A percentile compares a stretch with the other conserved stretches of the same genome.
Conservation (phyloP, 2,888 invertebrate species). For the Drymonia ruficornis region DNA sequence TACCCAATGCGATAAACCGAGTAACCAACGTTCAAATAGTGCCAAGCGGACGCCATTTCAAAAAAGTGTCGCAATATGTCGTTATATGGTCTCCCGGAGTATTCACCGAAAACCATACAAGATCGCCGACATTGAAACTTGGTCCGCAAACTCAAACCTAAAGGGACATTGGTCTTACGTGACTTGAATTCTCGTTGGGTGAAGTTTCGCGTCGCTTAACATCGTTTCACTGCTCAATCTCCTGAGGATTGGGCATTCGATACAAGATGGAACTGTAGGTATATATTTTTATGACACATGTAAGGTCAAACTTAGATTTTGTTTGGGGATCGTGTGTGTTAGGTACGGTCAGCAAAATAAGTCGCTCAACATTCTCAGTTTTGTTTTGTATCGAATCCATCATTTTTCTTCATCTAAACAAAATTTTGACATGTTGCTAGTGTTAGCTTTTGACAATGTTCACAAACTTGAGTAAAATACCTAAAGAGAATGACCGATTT, state of each 20-base stretch:
- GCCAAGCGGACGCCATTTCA: too few species aligned
- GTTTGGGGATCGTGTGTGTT: constrained; percentile 12
- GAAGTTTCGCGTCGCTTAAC: background rate
- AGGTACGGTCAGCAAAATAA: too few species aligned
- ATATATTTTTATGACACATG: constrained; percentile 3
- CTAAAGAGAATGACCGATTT: too few species aligned
- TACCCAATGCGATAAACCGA: too few species aligned
- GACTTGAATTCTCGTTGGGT: background rate
- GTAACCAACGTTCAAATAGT: too few species aligned
- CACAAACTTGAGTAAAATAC: too few species aligned
- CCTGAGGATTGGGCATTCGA: background rate
- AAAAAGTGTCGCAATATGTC: background rate
- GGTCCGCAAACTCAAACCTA: background rate
- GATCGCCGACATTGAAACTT: background rate
- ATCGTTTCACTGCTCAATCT: background rate
- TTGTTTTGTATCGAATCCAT: too few species aligned
- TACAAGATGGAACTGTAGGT: constrained; percentile 1
- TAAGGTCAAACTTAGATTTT: background rate
- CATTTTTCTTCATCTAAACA: too few species aligned
- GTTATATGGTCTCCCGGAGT: background rate
- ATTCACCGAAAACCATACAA: background rate
- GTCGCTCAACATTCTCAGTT: too few species aligned
- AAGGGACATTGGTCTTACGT: background rate
- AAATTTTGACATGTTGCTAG: too few species aligned
- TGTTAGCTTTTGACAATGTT: too few species aligned